Percentiles rank a stretch among this genome's conserved stretches.
Evolutionary conservation across 2,797 vertebrate species (phyloP).

Genomic region (Cyclopterus lumpus): DNA sequence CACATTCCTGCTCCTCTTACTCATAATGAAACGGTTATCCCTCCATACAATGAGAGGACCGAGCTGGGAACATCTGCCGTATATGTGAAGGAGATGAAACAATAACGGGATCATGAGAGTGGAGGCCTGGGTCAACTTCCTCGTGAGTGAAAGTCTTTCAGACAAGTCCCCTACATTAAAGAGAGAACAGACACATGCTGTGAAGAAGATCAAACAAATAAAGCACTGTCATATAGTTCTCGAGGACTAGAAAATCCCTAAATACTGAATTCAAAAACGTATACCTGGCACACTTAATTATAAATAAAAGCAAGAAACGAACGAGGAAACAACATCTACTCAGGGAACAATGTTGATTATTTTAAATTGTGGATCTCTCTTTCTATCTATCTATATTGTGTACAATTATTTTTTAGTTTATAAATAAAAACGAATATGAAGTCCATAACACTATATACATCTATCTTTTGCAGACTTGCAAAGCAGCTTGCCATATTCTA

Average conservation of each 20-base stretch:
- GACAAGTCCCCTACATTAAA: slow-evolving; percentile 10
- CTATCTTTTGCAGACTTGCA: background rate
- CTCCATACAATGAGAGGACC: slow-evolving; percentile 41
- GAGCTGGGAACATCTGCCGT: slow-evolving; percentile 52
- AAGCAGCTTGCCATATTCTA: background rate
- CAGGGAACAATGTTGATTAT: background rate
- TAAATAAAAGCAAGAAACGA: background rate
- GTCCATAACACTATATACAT: background rate
- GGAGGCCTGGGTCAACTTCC: slow-evolving; percentile 45
- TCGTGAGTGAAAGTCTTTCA: slow-evolving; percentile 28
- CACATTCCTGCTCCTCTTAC: slow-evolving; percentile 61
- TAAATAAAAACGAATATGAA: background rate
- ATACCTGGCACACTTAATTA: background rate
- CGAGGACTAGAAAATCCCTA: background rate
- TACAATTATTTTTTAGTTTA: too few species aligned
- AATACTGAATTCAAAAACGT: background rate
- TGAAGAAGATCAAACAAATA: slow-evolving; percentile 10
- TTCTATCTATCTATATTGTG: background rate
- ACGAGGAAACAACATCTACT: background rate
- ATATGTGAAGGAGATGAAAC: slow-evolving; percentile 40
- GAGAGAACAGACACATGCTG: background rate
- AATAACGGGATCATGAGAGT: slow-evolving; percentile 42
- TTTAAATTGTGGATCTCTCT: background rate
- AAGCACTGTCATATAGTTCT: background rate
- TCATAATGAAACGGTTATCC: slow-evolving; percentile 66